Evolutionary conservation across 2,113 vertebrate genomes (phyloP).

Genomic region (Nicator chloris): DNA sequence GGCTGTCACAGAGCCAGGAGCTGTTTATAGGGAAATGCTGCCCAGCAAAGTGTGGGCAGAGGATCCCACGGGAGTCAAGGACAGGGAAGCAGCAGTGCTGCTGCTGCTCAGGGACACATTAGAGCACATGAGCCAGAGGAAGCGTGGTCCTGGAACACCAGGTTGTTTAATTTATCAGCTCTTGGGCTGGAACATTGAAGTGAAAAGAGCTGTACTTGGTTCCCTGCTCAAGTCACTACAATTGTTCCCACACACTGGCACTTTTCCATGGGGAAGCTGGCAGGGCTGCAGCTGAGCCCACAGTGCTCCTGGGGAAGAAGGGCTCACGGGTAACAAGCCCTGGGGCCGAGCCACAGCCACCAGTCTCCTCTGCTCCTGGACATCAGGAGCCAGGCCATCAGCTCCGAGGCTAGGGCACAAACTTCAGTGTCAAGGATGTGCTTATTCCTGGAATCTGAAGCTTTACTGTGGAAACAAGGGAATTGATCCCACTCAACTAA

Average conservation of each 20-base stretch:
- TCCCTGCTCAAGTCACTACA: neutral
- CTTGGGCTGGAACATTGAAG: rapidly evolving
- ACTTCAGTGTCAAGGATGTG: rapidly evolving
- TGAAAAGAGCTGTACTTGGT: neutral
- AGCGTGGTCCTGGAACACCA: rapidly evolving
- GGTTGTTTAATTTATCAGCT: neutral
- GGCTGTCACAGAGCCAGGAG: neutral
- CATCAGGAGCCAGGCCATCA: neutral
- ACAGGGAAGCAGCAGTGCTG: neutral
- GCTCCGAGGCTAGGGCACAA: neutral
- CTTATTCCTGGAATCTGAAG: rapidly evolving
- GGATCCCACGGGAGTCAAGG: neutral
- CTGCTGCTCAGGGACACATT: neutral
- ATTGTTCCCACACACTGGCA: rapidly evolving
- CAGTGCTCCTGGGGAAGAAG: neutral
- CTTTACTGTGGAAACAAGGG: neutral
- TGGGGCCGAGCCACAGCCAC: neutral
- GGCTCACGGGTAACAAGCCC: neutral
- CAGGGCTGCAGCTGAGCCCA: neutral
- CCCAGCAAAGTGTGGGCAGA: neutral
- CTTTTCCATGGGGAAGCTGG: neutral
- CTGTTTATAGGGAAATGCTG: neutral
- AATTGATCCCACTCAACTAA: neutral
- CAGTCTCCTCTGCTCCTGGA: rapidly evolving
- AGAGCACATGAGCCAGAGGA: neutral